These are phyloP conservation scores for Pammene aurita DNA, from an alignment of 2,888 invertebrate genomes.

Conservation along the genomic window DNA sequence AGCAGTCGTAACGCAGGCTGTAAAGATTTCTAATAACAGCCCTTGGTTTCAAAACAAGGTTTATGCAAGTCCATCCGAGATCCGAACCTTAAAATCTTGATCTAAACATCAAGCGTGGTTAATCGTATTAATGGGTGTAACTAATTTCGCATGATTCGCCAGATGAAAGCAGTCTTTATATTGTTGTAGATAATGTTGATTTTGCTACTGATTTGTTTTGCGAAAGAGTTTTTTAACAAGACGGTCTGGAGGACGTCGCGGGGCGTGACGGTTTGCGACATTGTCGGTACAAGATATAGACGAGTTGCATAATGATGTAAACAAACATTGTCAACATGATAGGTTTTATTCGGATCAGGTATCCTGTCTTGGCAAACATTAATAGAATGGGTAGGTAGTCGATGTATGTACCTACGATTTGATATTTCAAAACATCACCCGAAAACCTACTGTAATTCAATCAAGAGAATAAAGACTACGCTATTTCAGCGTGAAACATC, in stretches of 20 bases:
- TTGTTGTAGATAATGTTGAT: conserved; percentile 48
- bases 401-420: too few relatives aligned
- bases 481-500: too few relatives aligned
- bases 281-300: conserved; percentile 43
- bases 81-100: conserved; percentile 52
- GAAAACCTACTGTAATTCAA: too few relatives aligned
- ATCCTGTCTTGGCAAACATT: too few relatives aligned
- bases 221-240: conserved; percentile 61
- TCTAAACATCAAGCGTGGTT: conserved; percentile 66
- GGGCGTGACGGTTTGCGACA: conserved; percentile 68
- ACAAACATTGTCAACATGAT: conserved; percentile 27
- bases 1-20: not conserved
- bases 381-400: too few relatives aligned
- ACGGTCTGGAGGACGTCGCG: conserved; percentile 62
- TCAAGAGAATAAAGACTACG: too few relatives aligned
- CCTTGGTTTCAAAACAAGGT: conserved; percentile 31
- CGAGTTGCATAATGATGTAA: conserved; percentile 31
- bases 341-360: not conserved
- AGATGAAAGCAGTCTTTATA: conserved; percentile 49
- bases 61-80: conserved; percentile 28
- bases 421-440: too few relatives aligned
- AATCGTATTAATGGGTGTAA: conserved; percentile 69
- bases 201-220: conserved; percentile 49
- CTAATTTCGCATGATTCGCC: conserved; percentile 45
- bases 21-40: conserved; percentile 31